Evolutionary conservation across 64 coral and sea anemone genomes (phyloP).

Genomic region (Catalaphyllia jardinei): DNA sequence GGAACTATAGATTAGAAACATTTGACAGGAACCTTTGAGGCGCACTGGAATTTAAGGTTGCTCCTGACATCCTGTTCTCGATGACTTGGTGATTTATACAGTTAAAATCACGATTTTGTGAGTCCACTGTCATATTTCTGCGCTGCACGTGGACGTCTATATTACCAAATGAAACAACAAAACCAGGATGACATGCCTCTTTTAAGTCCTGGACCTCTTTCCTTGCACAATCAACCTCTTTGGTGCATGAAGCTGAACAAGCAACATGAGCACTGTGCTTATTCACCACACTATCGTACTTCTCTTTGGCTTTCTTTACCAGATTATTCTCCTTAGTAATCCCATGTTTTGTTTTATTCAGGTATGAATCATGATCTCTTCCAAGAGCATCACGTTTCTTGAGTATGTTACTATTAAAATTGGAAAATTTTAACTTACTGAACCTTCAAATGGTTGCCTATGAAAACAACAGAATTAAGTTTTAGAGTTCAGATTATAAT

Average conservation of each 20-base stretch:
- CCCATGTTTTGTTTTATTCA: conserved; percentile 22
- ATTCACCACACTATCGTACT: conserved; percentile 12
- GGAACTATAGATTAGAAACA: conserved; percentile 39
- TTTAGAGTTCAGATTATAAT: conserved; percentile 10
- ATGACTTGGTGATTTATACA: conserved; percentile 57
- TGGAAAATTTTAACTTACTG: conserved; percentile 63
- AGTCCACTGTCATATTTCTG: conserved; percentile 42
- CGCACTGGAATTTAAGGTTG: not conserved
- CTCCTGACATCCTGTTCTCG: conserved; percentile 54
- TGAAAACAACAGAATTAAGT: conserved; percentile 7
- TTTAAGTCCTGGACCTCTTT: conserved; percentile 1
- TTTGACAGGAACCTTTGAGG: conserved; percentile 3
- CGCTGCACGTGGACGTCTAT: conserved; percentile 57
- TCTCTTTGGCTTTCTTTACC: conserved; percentile 33
- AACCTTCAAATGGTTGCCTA: conserved; percentile 63
- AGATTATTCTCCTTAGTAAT: conserved; percentile 30
- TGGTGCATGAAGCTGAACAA: conserved; percentile 3
- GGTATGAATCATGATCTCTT: conserved; percentile 28
- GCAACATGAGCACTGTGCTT: conserved; percentile 15
- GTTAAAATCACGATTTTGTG: conserved; percentile 32
- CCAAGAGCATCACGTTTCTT: conserved; percentile 64
- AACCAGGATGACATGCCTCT: conserved; percentile 33
- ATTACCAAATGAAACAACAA: conserved; percentile 45
- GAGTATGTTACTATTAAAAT: conserved; percentile 56
- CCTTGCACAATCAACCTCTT: not conserved